A percentile compares a stretch with the other conserved stretches of the same genome.
Conservation (phyloP, 2,113 vertebrate species). For the Campylorhamphus procurvoides region DNA sequence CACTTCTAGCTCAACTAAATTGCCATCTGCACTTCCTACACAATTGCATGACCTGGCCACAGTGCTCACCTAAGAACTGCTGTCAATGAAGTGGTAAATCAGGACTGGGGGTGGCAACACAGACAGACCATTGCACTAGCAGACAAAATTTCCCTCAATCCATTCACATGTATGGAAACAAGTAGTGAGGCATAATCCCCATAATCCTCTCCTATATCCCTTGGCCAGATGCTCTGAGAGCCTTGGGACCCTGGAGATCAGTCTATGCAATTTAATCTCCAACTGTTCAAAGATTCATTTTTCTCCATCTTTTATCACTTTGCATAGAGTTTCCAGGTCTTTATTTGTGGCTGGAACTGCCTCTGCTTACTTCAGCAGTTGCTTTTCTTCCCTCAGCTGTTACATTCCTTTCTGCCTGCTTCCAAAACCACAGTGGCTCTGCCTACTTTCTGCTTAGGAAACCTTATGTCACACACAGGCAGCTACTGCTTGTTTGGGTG, state of each 20-base stretch:
- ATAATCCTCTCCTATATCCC: neutral
- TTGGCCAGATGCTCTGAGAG: neutral
- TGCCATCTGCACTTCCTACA: neutral
- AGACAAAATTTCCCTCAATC: neutral
- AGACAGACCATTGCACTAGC: neutral
- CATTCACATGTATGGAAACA: neutral
- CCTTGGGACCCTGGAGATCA: fast-evolving
- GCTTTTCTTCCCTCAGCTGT: neutral
- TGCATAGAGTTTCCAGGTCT: neutral
- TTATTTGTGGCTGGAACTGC: neutral
- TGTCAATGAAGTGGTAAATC: neutral
- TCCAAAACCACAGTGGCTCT: fast-evolving
- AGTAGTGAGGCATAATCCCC: neutral
- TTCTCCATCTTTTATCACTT: neutral
- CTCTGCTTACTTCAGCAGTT: neutral
- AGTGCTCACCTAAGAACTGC: neutral
- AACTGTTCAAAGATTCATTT: neutral
- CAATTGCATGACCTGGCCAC: fast-evolving
- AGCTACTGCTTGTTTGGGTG: neutral
- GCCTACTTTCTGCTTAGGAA: neutral
- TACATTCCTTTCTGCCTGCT: neutral
- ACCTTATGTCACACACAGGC: neutral
- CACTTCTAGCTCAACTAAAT: neutral
- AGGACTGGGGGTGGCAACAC: neutral
- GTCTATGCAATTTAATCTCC: neutral